Evolutionary conservation across 2,888 invertebrate genomes (phyloP).

Genomic region (Netelia inedita): DNA sequence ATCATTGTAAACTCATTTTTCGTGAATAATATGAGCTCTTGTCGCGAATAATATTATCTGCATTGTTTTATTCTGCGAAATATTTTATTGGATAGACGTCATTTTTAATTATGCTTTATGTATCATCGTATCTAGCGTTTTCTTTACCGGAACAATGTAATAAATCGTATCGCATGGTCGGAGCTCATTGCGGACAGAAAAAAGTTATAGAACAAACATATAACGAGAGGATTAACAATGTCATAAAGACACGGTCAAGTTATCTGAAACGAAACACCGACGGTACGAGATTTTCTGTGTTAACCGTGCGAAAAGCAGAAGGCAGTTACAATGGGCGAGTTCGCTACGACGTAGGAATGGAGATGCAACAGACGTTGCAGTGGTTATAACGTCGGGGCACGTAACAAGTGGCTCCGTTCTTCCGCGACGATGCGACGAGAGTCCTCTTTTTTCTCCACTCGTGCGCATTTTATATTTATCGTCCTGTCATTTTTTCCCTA

Average conservation of each 20-base stretch:
- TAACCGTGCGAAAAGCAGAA: neutral
- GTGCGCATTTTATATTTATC: slow-evolving; percentile 44
- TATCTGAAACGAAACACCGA: neutral
- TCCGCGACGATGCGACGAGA: slow-evolving; percentile 62
- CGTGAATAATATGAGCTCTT: too few relatives aligned
- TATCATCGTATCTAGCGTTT: too few relatives aligned
- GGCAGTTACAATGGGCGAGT: slow-evolving; percentile 17
- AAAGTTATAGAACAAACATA: neutral
- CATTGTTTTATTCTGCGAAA: too few relatives aligned
- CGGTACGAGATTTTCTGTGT: neutral
- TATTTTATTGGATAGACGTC: too few relatives aligned
- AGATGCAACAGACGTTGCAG: slow-evolving; percentile 49
- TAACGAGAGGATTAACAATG: slow-evolving; percentile 2
- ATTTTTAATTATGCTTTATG: too few relatives aligned
- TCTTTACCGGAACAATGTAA: too few relatives aligned
- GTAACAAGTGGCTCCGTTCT: slow-evolving; percentile 80
- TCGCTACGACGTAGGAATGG: slow-evolving; percentile 24
- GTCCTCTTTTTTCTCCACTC: slow-evolving; percentile 53
- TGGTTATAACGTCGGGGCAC: slow-evolving; percentile 68
- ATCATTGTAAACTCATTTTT: too few relatives aligned
- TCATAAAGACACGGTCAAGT: neutral
- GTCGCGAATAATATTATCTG: too few relatives aligned
- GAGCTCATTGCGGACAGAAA: neutral
- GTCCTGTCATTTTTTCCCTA: slow-evolving; percentile 1
- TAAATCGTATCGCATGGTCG: neutral